Evolutionary conservation across 1,140 invertebrate genomes (phyloP).

Genomic region (Zaprionus camerounensis): DNA sequence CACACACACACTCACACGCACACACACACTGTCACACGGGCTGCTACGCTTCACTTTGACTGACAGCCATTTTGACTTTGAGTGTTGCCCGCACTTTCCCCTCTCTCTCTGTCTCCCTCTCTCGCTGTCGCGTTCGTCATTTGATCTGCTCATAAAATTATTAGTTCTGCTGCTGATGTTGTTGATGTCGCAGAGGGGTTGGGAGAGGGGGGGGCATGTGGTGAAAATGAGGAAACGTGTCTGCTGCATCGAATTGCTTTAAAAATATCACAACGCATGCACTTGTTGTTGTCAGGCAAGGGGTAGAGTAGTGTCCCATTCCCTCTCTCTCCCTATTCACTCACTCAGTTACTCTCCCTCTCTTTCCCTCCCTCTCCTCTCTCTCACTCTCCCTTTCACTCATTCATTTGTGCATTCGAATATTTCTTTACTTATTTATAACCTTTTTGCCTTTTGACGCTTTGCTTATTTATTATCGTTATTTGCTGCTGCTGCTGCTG

Average conservation of each 20-base stretch:
- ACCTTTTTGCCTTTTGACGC: constrained; percentile 32
- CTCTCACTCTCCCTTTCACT: not conserved
- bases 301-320: not conserved
- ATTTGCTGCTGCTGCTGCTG: constrained; percentile 36
- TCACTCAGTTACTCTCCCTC: not conserved
- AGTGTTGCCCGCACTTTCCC: constrained; percentile 4
- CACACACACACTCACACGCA: constrained; percentile 10
- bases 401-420: constrained; percentile 21
- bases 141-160: constrained; percentile 75
- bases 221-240: constrained; percentile 22
- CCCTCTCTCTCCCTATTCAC: no score
- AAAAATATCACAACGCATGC: constrained; percentile 51
- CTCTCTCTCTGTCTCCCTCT: not conserved
- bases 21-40: constrained; percentile 17
- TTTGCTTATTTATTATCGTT: constrained; percentile 49
- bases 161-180: constrained; percentile 57
- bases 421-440: constrained; percentile 71
- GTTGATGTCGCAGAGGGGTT: not conserved
- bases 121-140: constrained; percentile 29
- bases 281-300: constrained; percentile 21
- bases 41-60: constrained; percentile 73
- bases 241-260: constrained; percentile 67
- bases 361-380: not conserved
- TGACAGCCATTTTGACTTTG: constrained; percentile 73
- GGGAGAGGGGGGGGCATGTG: not conserved